Evolutionary conservation across 1,140 invertebrate species (phyloP).

Genomic region (Sminthurides bifidus): DNA sequence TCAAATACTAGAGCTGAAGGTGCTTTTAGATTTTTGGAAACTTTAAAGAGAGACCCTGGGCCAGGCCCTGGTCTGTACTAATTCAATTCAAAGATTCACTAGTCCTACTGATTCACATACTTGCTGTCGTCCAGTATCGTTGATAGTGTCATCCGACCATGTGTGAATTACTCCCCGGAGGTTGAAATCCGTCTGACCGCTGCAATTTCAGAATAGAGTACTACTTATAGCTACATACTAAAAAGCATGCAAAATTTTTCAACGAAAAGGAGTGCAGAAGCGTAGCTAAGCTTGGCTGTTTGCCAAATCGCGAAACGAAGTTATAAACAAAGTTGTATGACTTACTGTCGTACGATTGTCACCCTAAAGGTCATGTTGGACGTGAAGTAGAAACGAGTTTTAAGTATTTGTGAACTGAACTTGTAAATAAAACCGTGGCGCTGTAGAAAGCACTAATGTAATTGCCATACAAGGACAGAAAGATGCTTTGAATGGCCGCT

Average conservation of each 20-base stretch:
- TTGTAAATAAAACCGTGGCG: too few relatives aligned
- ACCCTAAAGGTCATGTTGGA: conserved; percentile 1
- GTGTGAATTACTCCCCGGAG: neutral
- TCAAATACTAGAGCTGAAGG: neutral
- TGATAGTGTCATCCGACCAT: neutral
- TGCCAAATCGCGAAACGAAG: neutral
- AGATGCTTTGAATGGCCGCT: too few relatives aligned
- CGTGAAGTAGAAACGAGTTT: neutral
- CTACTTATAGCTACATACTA: neutral
- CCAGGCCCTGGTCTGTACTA: too few relatives aligned
- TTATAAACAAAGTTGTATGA: neutral
- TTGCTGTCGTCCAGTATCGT: conserved; percentile 4
- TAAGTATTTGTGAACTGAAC: too few relatives aligned
- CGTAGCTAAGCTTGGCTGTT: too few relatives aligned
- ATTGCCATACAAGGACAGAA: too few relatives aligned
- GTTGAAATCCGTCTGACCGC: conserved; percentile 4
- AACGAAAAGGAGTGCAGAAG: too few relatives aligned
- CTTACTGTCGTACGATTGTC: conserved; percentile 3
- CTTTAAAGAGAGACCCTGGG: neutral
- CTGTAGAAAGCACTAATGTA: too few relatives aligned
- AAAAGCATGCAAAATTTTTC: conserved; percentile 4
- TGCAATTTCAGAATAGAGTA: neutral
- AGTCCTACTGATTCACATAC: conserved; percentile 2
- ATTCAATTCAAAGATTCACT: too few relatives aligned
- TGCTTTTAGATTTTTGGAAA: neutral